These are phyloP conservation scores for Pipistrellus nathusii DNA, from an alignment of 2,797 vertebrate genomes.

Conservation along the genomic window DNA sequence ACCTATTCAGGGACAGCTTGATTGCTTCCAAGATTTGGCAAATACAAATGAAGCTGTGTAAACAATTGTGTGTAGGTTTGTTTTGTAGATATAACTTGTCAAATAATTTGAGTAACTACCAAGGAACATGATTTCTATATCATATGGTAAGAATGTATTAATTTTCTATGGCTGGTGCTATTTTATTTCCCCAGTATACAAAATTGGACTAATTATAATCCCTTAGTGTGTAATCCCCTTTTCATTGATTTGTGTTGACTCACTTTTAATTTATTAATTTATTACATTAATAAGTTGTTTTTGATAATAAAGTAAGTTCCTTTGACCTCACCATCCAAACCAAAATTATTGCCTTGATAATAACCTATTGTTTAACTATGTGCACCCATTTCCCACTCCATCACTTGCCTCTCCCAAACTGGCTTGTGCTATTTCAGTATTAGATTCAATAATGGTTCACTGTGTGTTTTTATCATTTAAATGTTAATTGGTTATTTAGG, in stretches of 20 bases:
- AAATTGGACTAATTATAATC: background rate
- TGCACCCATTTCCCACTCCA: background rate
- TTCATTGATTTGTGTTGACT: background rate
- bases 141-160: background rate
- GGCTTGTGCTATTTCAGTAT: background rate
- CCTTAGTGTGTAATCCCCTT: background rate
- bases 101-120: background rate
- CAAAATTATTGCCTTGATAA: background rate
- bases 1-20: background rate
- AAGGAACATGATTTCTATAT: background rate
- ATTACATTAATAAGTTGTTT: background rate
- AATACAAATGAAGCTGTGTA: background rate
- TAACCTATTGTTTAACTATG: background rate
- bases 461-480: background rate
- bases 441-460: background rate
- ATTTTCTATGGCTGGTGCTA: background rate
- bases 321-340: background rate
- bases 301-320: background rate
- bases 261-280: constrained; percentile 6
- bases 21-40: background rate
- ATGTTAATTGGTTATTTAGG: background rate
- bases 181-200: background rate
- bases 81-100: background rate
- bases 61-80: background rate
- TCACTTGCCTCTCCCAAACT: background rate